These are phyloP conservation scores for Esox lucius DNA, from an alignment of 2,797 vertebrate genomes.

Conservation along the genomic window DNA sequence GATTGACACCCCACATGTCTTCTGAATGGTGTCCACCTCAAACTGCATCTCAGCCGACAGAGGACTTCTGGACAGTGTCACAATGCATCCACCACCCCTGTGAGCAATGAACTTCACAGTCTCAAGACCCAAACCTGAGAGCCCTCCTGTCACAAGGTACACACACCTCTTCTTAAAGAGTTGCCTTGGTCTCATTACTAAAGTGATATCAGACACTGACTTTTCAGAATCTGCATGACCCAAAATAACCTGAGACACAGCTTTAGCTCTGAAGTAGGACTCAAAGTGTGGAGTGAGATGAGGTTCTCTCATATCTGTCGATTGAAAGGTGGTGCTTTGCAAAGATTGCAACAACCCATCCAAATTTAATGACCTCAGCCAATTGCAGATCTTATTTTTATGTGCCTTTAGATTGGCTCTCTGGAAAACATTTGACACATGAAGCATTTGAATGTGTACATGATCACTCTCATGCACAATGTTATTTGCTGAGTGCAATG, in stretches of 20 bases:
- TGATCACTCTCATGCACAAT: slow-evolving; percentile 59
- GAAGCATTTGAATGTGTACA: slow-evolving; percentile 69
- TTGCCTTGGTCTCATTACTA: slow-evolving; percentile 48
- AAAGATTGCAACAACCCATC: slow-evolving; percentile 56
- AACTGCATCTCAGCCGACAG: slow-evolving; percentile 63
- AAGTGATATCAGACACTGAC: slow-evolving; percentile 61
- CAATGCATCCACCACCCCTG: slow-evolving; percentile 77
- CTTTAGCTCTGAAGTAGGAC: slow-evolving; percentile 77
- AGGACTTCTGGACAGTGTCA: slow-evolving; percentile 78
- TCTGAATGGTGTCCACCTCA: slow-evolving; percentile 71
- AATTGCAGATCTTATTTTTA: slow-evolving; percentile 62
- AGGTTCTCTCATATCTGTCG: slow-evolving; percentile 17
- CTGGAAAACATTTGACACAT: slow-evolving; percentile 73
- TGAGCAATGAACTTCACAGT: slow-evolving; percentile 82
- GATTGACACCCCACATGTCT: slow-evolving; percentile 58
- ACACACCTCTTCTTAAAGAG: slow-evolving; percentile 75
- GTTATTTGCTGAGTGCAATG: slow-evolving; percentile 31
- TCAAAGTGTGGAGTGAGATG: slow-evolving; percentile 24
- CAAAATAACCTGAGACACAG: slow-evolving; percentile 74
- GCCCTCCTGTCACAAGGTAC: slow-evolving; percentile 84
- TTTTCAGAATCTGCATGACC: slow-evolving; percentile 33
- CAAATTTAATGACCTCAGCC: slow-evolving; percentile 74
- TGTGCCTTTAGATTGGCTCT: slow-evolving; percentile 71
- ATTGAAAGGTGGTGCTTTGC: slow-evolving; percentile 53
- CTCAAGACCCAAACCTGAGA: slow-evolving; percentile 86